Evolutionary conservation across 2,888 invertebrate genomes (phyloP), one percentile per base, ranked within the genome.

Genomic region (Euzophera pinguis): DNA sequence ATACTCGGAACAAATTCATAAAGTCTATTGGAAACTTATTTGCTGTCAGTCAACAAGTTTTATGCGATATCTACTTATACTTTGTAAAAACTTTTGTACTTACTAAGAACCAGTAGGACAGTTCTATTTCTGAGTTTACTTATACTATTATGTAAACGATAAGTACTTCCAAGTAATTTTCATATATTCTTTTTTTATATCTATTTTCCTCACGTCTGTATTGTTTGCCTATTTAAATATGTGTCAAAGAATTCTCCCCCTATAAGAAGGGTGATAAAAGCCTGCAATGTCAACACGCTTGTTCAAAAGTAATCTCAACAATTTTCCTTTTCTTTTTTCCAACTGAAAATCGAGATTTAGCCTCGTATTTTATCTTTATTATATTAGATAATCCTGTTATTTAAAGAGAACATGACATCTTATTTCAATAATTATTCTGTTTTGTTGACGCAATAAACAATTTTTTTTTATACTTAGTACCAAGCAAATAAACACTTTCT

Each of bases 171-270:
- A 39, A 50, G 34, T 43, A 43, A 51, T 51, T 43, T 51, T 17
- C 43, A 43, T 12, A 27, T 34, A 48, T 71, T 70, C 63, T 63
- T 61, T 71, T 63, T 65, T 75, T 74, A 66, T 70, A 69, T 73
- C 78, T 78, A 67, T 79, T 81, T 81, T 75, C 74, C 73, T 65
- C 67, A 62, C 65, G 57, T 64, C 67, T 72, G 71, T 81, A 78
- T 79, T 85, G 79, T 88, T 87, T 88, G 81, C 78, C 75, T 87
- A 84, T 89, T 86, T 87, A 89, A 89, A 88, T 89, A 84, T 84
- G 81, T 86, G 85, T 84, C 81, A 80, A 78, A 79, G 85, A 81
- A 86, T 85, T 84, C 78, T 77, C 78, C 84, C 80, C 81, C 71
- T 73, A 67, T 69, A 79, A 81, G 81, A 84, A 81, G 86, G 84